These are phyloP conservation scores for Liodrosophila aerea DNA, from an alignment of 2,888 invertebrate genomes.

Conservation along the genomic window DNA sequence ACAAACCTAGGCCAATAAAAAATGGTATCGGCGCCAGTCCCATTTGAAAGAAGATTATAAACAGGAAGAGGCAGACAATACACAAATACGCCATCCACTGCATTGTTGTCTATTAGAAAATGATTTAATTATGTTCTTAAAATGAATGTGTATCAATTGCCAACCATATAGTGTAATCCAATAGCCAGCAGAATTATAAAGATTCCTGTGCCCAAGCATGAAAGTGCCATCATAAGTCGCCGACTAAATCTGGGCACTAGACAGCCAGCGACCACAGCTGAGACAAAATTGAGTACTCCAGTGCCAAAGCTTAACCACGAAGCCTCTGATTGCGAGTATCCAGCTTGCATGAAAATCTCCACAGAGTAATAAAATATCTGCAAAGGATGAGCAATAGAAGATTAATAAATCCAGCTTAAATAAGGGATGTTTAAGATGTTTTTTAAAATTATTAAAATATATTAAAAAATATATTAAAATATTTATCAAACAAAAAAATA, in stretches of 20 bases:
- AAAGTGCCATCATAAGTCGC: slow-evolving; percentile 86
- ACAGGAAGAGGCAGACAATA: slow-evolving; percentile 87
- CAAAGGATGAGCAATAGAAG: background rate
- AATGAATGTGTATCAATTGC: slow-evolving; percentile 47
- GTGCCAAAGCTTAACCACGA: slow-evolving; percentile 90
- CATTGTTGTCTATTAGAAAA: background rate
- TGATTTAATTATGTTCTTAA: background rate
- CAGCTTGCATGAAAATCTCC: slow-evolving; percentile 88
- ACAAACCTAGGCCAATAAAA: slow-evolving; percentile 89
- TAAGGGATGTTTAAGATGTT: no score
- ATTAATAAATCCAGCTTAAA: no score
- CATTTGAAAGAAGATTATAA: slow-evolving; percentile 90
- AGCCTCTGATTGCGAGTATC: slow-evolving; percentile 84
- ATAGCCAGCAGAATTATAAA: slow-evolving; percentile 85
- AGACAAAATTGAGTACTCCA: slow-evolving; percentile 86
- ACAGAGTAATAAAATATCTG: slow-evolving; percentile 90
- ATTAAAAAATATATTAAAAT: no score
- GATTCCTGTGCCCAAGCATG: slow-evolving; percentile 84
- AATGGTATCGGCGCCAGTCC: slow-evolving; percentile 92
- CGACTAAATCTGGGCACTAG: slow-evolving; percentile 87
- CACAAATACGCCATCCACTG: slow-evolving; percentile 78
- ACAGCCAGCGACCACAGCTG: slow-evolving; percentile 85
- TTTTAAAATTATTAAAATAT: no score
- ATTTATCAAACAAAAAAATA: no score
- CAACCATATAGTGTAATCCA: slow-evolving; percentile 86